phyloP scores from a whole-genome alignment of 2,888 invertebrate genomes.

The Eustalomyia histrio region DNA sequence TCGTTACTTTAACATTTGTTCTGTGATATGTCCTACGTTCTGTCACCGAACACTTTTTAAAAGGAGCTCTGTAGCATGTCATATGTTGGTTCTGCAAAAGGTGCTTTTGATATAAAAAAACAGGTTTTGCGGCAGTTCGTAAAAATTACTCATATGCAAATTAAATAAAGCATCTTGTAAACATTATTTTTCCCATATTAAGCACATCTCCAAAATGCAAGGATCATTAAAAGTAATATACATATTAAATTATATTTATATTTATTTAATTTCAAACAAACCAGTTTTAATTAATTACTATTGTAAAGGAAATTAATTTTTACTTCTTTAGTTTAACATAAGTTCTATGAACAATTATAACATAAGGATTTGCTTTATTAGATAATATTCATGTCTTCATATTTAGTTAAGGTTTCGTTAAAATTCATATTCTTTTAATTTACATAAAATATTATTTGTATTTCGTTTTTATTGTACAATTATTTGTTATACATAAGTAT shows the following conservation, averaged over 20 bases:
- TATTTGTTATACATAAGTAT: slow-evolving; percentile 55
- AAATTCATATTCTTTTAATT: neutral
- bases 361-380: slow-evolving; percentile 64
- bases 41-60: too few species aligned
- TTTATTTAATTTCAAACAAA: neutral
- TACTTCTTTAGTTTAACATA: neutral
- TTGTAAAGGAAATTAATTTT: neutral
- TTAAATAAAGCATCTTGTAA: too few species aligned
- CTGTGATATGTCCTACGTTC: too few species aligned
- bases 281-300: neutral
- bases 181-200: neutral
- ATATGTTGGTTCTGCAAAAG: too few species aligned
- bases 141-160: neutral
- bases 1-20: too few species aligned
- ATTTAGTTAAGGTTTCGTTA: slow-evolving; percentile 25
- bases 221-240: neutral
- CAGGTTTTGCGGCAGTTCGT: too few species aligned
- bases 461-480: slow-evolving; percentile 44
- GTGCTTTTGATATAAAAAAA: too few species aligned
- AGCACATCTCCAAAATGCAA: neutral
- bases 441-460: slow-evolving; percentile 1
- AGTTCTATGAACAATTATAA: slow-evolving; percentile 52
- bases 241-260: neutral
- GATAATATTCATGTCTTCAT: slow-evolving; percentile 28
- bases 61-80: too few species aligned